Conservation (phyloP, 2,113 vertebrate genomes). For the Atherinomorus stipes region DNA sequence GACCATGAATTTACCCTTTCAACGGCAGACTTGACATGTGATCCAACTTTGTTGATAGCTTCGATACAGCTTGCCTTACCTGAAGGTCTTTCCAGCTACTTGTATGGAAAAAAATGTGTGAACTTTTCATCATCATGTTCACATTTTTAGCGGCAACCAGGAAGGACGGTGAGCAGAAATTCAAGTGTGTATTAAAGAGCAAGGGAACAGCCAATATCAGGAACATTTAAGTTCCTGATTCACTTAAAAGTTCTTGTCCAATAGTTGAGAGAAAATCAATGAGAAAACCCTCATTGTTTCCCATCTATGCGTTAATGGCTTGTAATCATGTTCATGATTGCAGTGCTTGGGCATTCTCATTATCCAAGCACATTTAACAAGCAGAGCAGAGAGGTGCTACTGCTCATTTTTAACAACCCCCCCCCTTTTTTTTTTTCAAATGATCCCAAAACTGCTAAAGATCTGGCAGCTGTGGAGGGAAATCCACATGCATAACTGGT, state of each 20-base stretch:
- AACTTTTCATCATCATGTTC: background rate
- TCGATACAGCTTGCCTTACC: constrained; percentile 43
- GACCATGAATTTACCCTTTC: constrained; percentile 78
- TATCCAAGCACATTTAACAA: constrained; percentile 3
- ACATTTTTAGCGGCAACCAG: background rate
- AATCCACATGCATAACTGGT: background rate
- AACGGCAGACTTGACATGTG: constrained; percentile 71
- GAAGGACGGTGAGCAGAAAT: background rate
- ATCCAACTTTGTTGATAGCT: background rate
- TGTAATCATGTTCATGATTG: background rate
- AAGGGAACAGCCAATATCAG: background rate
- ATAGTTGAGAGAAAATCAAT: too few relatives aligned
- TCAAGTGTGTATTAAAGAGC: background rate
- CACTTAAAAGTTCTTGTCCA: too few relatives aligned
- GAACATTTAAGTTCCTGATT: background rate
- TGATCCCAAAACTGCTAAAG: background rate
- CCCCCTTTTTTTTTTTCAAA: background rate
- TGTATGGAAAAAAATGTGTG: background rate
- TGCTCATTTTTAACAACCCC: background rate
- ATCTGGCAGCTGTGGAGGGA: background rate
- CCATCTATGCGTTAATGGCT: constrained; percentile 56
- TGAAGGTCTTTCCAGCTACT: constrained; percentile 16
- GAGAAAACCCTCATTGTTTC: constrained; percentile 26
- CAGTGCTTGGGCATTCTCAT: background rate
- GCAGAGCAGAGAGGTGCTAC: constrained; percentile 1